phyloP scores from a whole-genome alignment of 2,888 invertebrate genomes.

The Andrena haemorrhoa region DNA sequence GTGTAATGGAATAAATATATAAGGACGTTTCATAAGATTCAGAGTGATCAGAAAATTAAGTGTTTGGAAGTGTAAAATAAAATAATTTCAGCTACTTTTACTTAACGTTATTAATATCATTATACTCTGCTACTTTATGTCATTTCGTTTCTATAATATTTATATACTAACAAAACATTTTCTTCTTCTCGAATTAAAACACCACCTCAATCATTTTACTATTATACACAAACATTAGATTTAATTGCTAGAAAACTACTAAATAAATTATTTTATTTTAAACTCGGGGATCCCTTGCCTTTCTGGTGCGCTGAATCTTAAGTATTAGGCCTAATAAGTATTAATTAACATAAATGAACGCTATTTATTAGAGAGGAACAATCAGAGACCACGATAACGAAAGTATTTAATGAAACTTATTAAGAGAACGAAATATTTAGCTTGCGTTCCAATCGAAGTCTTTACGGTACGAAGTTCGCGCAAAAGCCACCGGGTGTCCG shows the following conservation, averaged over 20 bases:
- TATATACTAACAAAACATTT: background rate
- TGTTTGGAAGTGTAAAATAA: background rate
- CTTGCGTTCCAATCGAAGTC: conserved; percentile 33
- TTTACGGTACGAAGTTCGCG: conserved; percentile 32
- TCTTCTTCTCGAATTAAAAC: background rate
- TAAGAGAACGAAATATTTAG: conserved; percentile 36
- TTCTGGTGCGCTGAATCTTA: conserved; percentile 8
- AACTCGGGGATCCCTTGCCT: background rate
- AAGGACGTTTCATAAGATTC: conserved; percentile 32
- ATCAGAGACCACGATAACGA: conserved; percentile 57
- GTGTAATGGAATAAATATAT: conserved; percentile 24
- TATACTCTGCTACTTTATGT: too few species aligned
- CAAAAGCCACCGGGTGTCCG: conserved; percentile 51
- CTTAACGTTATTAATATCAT: too few species aligned
- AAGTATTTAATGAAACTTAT: conserved; percentile 52
- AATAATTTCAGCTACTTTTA: background rate
- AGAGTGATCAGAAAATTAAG: conserved; percentile 11
- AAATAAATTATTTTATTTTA: background rate
- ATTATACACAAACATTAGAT: background rate
- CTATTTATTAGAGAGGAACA: conserved; percentile 37
- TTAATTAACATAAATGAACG: conserved; percentile 41
- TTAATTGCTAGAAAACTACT: background rate
- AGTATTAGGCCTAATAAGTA: conserved; percentile 58
- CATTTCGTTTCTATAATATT: background rate
- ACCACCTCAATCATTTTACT: background rate